Evolutionary conservation across 2,888 invertebrate genomes (phyloP), one percentile per base, ranked within the genome.

Genomic region (Ennomos fuscantarius): DNA sequence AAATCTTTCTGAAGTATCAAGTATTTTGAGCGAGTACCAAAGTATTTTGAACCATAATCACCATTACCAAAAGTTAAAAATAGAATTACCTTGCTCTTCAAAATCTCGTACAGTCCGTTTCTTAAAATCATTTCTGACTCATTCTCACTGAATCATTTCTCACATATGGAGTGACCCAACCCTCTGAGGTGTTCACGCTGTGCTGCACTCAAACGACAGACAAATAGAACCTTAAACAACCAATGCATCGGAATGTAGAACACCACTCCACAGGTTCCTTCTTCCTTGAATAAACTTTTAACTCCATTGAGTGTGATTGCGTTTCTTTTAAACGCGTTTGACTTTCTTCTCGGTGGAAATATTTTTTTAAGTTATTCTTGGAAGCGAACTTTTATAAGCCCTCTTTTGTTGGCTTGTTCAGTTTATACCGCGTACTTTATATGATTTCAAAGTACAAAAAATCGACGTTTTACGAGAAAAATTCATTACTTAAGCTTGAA

Each of bases 311-410:
- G 62, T 65, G 69, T 73, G 68, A 70, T 72, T 69, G 72, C 65
- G 68, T 68, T 69, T 66, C 67, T 65, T 70, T 65, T 70, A 69
- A 73, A 68, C 54, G 64, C 66, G 68, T 73, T 75, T 69, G 74
- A 72, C 68, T 75, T 69, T 43, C 54, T 63, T 64, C 57, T 63
- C 65, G 43, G 41, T 61, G 58, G 59, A 68, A 70, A 69, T 68
- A 66, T 68, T 66, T 65, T 62, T 64, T 65, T 24, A 53, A 52
- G 39, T 55, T 45, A 13, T 33, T 51, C 33, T 36, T 13, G 42
- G 8, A 42, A 11, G 12, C 15, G 47, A 24, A 46, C 42, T 45
- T 49, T 12, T 9, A 11, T 32, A 40, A 50, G 34, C 34, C 15
- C 33, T 10, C 37, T 43, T 44, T 41, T 45, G 44, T 31, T 35